phyloP scores from a whole-genome alignment of 2,797 vertebrate species.

The Epinephelus awoara region DNA sequence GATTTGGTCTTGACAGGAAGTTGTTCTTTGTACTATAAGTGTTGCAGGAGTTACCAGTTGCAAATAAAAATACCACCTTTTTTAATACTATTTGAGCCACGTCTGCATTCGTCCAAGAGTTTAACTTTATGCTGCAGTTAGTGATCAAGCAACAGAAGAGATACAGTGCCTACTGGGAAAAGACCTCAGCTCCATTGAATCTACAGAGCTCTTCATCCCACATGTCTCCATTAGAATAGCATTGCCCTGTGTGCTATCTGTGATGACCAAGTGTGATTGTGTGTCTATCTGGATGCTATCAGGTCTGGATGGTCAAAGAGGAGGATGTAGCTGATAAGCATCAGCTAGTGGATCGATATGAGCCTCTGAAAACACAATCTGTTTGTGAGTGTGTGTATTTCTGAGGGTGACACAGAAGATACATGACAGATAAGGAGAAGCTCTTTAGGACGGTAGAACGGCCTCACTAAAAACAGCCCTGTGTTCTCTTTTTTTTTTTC shows the following conservation, averaged over 20 bases:
- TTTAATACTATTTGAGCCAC: not conserved
- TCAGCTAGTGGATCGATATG: slow-evolving; percentile 75
- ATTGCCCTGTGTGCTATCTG: slow-evolving; percentile 58
- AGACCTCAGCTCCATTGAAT: slow-evolving; percentile 13
- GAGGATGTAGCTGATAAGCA: slow-evolving; percentile 78
- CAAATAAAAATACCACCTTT: too few relatives aligned
- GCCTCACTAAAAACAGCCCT: slow-evolving; percentile 19
- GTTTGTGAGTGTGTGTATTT: slow-evolving; percentile 46
- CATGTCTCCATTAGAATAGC: slow-evolving; percentile 70
- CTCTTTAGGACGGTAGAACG: slow-evolving; percentile 38
- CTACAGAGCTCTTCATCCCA: slow-evolving; percentile 41
- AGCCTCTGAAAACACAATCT: slow-evolving; percentile 56
- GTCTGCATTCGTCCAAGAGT: not conserved
- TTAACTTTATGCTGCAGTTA: not conserved
- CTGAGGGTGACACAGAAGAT: slow-evolving; percentile 56
- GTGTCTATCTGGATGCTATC: slow-evolving; percentile 76
- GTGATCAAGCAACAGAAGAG: not conserved
- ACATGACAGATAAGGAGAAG: slow-evolving; percentile 62
- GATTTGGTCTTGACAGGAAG: too few relatives aligned
- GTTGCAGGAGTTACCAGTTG: too few relatives aligned
- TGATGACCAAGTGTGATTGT: slow-evolving; percentile 74
- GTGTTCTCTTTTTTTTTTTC: slow-evolving; percentile 28
- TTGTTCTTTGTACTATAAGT: too few relatives aligned
- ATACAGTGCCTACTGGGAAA: not conserved
- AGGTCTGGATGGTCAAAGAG: slow-evolving; percentile 71